A percentile compares a stretch with the other conserved stretches of the same genome.
phyloP scores from a whole-genome alignment of 2,888 invertebrate genomes.

The Thecocarcelia acutangulata region DNA sequence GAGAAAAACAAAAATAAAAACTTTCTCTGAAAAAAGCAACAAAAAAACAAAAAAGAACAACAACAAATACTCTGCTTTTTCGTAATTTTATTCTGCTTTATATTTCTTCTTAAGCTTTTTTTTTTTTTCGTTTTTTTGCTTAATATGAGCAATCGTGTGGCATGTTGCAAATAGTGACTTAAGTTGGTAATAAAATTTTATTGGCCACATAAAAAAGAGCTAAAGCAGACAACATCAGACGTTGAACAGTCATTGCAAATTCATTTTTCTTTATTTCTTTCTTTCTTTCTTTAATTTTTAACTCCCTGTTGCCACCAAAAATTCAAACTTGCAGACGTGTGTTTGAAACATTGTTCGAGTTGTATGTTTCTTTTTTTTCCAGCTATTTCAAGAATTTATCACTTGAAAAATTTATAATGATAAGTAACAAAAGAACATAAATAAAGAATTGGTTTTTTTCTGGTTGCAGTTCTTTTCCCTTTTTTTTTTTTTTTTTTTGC shows the following conservation, averaged over 20 bases:
- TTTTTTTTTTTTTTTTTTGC: background rate
- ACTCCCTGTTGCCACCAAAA: constrained; percentile 19
- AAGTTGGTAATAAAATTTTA: constrained; percentile 75
- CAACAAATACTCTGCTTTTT: constrained; percentile 37
- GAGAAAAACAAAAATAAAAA: constrained; percentile 70
- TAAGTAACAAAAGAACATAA: constrained; percentile 67
- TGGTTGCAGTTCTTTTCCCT: background rate
- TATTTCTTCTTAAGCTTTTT: constrained; percentile 29
- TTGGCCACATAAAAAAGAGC: constrained; percentile 72
- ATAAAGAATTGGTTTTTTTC: constrained; percentile 52
- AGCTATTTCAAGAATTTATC: constrained; percentile 66
- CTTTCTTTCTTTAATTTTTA: background rate
- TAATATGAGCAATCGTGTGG: constrained; percentile 70
- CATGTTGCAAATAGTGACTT: constrained; percentile 67
- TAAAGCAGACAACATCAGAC: constrained; percentile 32
- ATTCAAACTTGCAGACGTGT: constrained; percentile 31
- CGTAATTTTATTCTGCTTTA: constrained; percentile 39
- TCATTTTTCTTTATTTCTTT: constrained; percentile 12
- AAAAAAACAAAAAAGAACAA: background rate
- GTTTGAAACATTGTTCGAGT: constrained; percentile 19
- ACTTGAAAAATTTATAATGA: constrained; percentile 59
- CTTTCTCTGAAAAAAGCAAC: constrained; percentile 73
- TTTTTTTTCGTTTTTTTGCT: constrained; percentile 25
- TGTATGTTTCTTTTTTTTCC: constrained; percentile 6
- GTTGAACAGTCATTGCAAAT: constrained; percentile 29